Evolutionary conservation across 2,888 invertebrate species (phyloP).

Genomic region (Drosophila melanosoma): DNA sequence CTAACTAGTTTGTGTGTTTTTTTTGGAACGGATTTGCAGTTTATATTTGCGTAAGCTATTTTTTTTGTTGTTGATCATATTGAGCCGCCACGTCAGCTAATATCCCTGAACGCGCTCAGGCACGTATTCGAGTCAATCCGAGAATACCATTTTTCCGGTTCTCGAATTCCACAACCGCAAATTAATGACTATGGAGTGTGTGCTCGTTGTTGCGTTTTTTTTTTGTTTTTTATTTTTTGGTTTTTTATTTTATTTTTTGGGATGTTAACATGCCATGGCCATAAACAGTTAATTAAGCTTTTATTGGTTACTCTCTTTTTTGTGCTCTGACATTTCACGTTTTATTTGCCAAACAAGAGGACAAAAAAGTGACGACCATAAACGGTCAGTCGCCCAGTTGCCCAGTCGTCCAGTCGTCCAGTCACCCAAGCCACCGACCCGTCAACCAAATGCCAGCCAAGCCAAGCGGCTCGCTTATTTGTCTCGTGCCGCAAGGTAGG

Average conservation of each 20-base stretch:
- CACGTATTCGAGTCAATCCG: conserved; percentile 28
- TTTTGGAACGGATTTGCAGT: conserved; percentile 22
- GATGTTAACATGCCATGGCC: conserved; percentile 73
- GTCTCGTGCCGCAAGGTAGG: conserved; percentile 55
- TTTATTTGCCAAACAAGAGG: conserved; percentile 76
- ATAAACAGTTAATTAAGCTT: conserved; percentile 81
- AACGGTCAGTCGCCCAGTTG: conserved; percentile 56
- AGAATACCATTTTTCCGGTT: conserved; percentile 11
- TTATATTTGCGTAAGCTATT: conserved; percentile 18
- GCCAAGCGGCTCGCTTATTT: conserved; percentile 53
- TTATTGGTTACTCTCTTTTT: conserved; percentile 76
- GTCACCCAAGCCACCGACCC: conserved; percentile 4
- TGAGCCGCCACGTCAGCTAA: conserved; percentile 18
- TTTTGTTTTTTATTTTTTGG: not conserved
- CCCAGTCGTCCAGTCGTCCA: conserved; percentile 36
- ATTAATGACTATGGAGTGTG: conserved; percentile 63
- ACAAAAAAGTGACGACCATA: conserved; percentile 75
- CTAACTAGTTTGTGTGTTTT: conserved; percentile 8
- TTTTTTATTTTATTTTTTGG: conserved; percentile 14
- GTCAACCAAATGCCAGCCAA: conserved; percentile 41
- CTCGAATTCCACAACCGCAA: conserved; percentile 37
- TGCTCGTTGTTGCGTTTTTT: conserved; percentile 19
- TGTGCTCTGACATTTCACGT: conserved; percentile 73
- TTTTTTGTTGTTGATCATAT: not conserved
- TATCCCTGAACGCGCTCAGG: conserved; percentile 1